phyloP scores from a whole-genome alignment of 2,113 vertebrate genomes.

The Trichomycterus rosablanca region DNA sequence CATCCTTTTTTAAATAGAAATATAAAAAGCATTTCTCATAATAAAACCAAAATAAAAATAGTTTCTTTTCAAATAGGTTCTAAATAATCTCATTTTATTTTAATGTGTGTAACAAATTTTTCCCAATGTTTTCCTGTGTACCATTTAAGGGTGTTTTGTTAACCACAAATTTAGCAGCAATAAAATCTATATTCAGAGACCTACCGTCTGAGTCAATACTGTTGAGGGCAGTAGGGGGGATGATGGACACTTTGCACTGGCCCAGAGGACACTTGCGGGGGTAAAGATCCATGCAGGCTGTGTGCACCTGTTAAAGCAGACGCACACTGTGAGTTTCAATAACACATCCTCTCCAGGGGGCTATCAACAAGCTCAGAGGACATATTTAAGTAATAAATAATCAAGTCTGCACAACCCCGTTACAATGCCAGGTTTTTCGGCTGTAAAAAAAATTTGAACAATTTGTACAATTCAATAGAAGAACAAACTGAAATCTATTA shows the following conservation, averaged over 20 bases:
- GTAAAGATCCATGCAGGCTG: conserved; percentile 90
- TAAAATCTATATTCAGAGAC: conserved; percentile 37
- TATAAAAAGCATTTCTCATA: too few species aligned
- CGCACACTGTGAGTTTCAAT: conserved; percentile 2
- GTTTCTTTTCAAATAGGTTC: too few species aligned
- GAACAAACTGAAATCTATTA: too few species aligned
- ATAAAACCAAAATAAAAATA: too few species aligned
- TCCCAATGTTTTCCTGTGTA: too few species aligned
- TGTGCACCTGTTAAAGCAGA: conserved; percentile 82
- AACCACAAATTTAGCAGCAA: too few species aligned
- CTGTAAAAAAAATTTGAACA: too few species aligned
- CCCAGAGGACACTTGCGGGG: conserved; percentile 92
- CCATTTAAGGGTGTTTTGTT: too few species aligned
- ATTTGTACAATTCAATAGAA: too few species aligned
- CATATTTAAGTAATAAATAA: neutral
- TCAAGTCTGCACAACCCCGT: neutral
- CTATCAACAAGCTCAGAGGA: neutral
- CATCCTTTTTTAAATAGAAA: too few species aligned
- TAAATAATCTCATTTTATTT: too few species aligned
- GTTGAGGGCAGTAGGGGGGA: conserved; percentile 95
- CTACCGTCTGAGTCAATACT: conserved; percentile 98
- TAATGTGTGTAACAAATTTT: too few species aligned
- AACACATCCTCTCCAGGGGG: neutral
- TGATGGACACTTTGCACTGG: conserved; percentile 97
- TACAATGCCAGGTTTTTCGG: neutral